Conservation (phyloP, 2,113 vertebrate genomes). For the Vulpes lagopus region DNA sequence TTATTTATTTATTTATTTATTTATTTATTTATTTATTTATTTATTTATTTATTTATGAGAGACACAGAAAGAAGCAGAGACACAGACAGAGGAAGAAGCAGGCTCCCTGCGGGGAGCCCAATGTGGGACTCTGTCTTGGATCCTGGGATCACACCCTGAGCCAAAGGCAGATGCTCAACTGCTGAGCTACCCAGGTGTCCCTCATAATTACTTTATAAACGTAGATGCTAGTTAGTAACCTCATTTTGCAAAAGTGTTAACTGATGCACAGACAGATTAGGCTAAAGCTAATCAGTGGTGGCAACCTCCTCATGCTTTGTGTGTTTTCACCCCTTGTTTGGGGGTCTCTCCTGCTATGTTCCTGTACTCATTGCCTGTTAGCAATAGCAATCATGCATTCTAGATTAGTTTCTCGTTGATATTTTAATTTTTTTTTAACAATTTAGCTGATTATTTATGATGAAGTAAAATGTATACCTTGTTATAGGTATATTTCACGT, state of each 20-base stretch:
- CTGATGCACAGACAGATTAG: neutral
- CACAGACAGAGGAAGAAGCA: too few species aligned
- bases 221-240: neutral
- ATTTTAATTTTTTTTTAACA: neutral
- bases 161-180: too few species aligned
- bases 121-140: too few species aligned
- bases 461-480: neutral
- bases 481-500: neutral
- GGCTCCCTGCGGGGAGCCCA: too few species aligned
- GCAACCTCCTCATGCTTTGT: neutral
- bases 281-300: neutral
- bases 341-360: neutral
- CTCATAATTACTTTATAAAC: neutral
- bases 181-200: too few species aligned
- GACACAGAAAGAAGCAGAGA: too few species aligned
- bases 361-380: neutral
- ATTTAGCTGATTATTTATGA: neutral
- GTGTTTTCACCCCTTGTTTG: neutral
- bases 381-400: neutral
- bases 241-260: neutral
- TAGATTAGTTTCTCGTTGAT: neutral
- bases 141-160: too few species aligned
- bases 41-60: too few species aligned
- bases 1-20: too few species aligned
- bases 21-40: too few species aligned